Evolutionary conservation across 2,113 vertebrate genomes (phyloP), one percentile per base, ranked within the genome.

Genomic region (Xiphias gladius): DNA sequence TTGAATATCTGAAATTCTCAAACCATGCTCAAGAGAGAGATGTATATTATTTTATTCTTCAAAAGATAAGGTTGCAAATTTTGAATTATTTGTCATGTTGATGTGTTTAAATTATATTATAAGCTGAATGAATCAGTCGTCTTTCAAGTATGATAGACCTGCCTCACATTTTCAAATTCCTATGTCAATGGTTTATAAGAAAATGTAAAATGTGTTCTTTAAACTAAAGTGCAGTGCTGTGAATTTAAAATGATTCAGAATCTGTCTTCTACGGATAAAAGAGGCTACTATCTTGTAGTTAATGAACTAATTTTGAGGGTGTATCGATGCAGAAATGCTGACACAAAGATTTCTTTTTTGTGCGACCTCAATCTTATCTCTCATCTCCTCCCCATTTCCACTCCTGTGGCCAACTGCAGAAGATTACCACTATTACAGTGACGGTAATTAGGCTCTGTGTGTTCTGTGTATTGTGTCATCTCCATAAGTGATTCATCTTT

Each of bases 351-450:
- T 92, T 85, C 30, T 80, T 67, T 78, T 43, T 70, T 84, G 26
- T 87, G 74, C 92, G 90, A 90, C 89, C 55, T 84, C 95, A 94
- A 96, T 92, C 84, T 88, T 95, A 90, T 90, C 94, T 91, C 79
- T 87, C 93, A 85, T 96, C 89, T 83, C 93, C 93, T 78, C 59
- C 73, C 43, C 76, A 37, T 75, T 91, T 88, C 86, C 93, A 94
- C 88, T 96, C 91, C 89, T 94, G 50, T 90, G 67, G 95, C 94
- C 95, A 78, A 91, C 97, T 92, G 96, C 98, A 99, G 98, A 98
- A 97, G 97, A 99, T 99, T 94, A 97, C 98, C 91, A 97, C 98
- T 93, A 95, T 99, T 94, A 99, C 98, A 94, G 98, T 99, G 81
- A 98, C 97, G 98, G 98, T 99, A 99, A 99, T 92, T 94, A 86